Evolutionary conservation across 2,113 vertebrate species (phyloP).

Genomic region (Sturnus vulgaris): DNA sequence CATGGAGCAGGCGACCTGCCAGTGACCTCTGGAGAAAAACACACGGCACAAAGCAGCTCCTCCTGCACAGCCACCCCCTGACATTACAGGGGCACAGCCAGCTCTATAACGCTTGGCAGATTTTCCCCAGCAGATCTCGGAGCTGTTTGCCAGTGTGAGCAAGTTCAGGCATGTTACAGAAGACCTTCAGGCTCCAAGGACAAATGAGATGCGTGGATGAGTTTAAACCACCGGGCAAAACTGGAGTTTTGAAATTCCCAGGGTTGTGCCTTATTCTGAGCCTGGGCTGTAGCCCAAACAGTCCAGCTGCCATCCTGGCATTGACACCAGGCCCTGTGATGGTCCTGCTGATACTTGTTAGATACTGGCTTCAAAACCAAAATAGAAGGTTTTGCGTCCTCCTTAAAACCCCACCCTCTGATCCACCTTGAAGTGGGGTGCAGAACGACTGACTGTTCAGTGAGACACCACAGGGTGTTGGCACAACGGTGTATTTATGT

Average conservation of each 20-base stretch:
- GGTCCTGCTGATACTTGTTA: not conserved
- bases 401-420: not conserved
- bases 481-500: not conserved
- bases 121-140: not conserved
- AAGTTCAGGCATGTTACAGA: slow-evolving; percentile 23
- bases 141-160: not conserved
- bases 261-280: not conserved
- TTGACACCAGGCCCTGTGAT: accelerated
- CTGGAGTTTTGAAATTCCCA: not conserved
- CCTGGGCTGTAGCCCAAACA: not conserved
- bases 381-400: not conserved
- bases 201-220: not conserved
- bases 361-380: not conserved
- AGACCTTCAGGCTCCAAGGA: not conserved
- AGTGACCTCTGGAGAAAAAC: not conserved
- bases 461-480: not conserved
- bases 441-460: not conserved
- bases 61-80: not conserved
- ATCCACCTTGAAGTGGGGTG: not conserved
- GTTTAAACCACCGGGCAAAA: not conserved
- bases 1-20: not conserved
- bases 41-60: not conserved
- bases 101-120: not conserved
- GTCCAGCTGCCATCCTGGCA: slow-evolving; percentile 31
- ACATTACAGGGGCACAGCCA: not conserved